phyloP scores from a whole-genome alignment of 2,888 invertebrate genomes.

The Teinopalpus imperialis region DNA sequence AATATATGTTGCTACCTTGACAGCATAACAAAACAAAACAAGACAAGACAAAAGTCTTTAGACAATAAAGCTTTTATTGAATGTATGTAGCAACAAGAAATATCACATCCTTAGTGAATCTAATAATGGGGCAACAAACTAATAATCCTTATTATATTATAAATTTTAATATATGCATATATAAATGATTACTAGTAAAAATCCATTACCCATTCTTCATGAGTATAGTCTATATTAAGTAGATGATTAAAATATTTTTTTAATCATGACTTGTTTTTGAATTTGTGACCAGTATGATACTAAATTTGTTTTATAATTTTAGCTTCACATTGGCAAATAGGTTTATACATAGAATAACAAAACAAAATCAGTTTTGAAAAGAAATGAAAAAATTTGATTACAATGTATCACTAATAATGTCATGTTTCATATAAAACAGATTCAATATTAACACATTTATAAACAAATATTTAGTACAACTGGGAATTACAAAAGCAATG shows the following conservation, averaged over 20 bases:
- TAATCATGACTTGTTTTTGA: not conserved
- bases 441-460: not conserved
- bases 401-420: no score
- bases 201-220: not conserved
- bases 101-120: constrained; percentile 8
- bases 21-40: constrained; percentile 21
- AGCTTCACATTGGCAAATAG: no score
- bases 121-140: constrained; percentile 6
- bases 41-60: constrained; percentile 3
- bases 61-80: constrained; percentile 8
- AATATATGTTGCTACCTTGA: constrained; percentile 17
- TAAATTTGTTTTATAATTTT: not conserved
- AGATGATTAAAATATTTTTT: not conserved
- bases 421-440: constrained; percentile 1
- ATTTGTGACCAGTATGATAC: not conserved
- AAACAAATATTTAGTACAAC: not conserved
- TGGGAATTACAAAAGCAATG: not conserved
- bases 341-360: no score
- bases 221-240: not conserved
- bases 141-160: constrained; percentile 6
- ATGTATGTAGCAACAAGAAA: constrained; percentile 6
- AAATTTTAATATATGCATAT: constrained; percentile 2
- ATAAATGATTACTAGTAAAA: not conserved
- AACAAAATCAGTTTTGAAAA: no score
- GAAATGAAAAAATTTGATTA: no score